A percentile compares a stretch with the other conserved stretches of the same genome.
phyloP scores from a whole-genome alignment of 2,113 vertebrate species.

The Scophthalmus maximus region DNA sequence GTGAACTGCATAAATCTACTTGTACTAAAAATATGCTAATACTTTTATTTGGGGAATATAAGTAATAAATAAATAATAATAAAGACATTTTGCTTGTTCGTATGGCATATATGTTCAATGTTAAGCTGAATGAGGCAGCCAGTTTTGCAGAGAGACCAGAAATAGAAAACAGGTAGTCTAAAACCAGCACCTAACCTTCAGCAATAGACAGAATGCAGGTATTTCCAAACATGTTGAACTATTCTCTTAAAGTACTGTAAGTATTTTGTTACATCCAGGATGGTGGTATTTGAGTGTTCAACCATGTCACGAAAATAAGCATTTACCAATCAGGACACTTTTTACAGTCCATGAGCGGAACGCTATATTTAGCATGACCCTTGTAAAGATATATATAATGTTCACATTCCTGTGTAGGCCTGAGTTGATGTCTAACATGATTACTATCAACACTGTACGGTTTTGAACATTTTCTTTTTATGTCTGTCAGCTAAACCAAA shows the following conservation, averaged over 20 bases:
- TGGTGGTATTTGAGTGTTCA: too few species aligned
- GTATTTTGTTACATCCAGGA: too few species aligned
- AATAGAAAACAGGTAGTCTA: too few species aligned
- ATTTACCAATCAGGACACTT: neutral
- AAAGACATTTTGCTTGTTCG: neutral
- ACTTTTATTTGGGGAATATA: too few species aligned
- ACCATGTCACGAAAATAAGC: too few species aligned
- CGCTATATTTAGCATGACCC: constrained; percentile 2
- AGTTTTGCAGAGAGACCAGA: too few species aligned
- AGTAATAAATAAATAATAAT: too few species aligned
- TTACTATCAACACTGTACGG: constrained; percentile 24
- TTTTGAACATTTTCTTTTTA: constrained; percentile 21
- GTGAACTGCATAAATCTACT: neutral
- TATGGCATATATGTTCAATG: too few species aligned
- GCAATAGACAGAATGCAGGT: too few species aligned
- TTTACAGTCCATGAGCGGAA: neutral
- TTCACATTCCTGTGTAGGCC: constrained; percentile 7
- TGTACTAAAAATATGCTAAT: neutral
- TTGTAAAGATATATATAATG: neutral
- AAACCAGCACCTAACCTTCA: neutral
- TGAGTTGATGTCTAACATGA: constrained; percentile 34
- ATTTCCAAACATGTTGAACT: too few species aligned
- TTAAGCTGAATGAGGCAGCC: too few species aligned
- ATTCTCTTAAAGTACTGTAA: too few species aligned
- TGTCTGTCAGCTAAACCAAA: constrained; percentile 17